These are phyloP conservation scores for Tethea ocularis DNA, from an alignment of 2,888 invertebrate species.

Conservation along the genomic window DNA sequence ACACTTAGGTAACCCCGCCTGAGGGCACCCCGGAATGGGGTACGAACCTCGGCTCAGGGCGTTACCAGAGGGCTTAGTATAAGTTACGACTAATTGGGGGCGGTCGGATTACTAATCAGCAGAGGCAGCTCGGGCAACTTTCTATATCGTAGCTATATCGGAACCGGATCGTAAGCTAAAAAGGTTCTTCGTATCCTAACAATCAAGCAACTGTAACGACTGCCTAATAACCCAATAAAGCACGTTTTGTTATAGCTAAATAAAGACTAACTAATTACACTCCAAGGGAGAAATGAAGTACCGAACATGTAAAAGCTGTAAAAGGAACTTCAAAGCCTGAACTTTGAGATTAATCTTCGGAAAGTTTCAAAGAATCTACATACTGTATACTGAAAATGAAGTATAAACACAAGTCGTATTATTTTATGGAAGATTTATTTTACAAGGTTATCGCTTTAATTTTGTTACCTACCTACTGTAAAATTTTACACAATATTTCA, in stretches of 20 bases:
- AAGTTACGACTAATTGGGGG: too few species aligned
- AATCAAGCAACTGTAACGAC: slow-evolving; percentile 51
- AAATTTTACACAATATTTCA: too few species aligned
- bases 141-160: too few species aligned
- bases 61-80: too few species aligned
- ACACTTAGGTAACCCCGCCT: too few species aligned
- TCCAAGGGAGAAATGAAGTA: slow-evolving; percentile 31
- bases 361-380: slow-evolving; percentile 12
- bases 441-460: background rate
- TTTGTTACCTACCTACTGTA: background rate
- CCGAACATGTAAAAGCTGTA: slow-evolving; percentile 7
- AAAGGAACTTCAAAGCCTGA: slow-evolving; percentile 8
- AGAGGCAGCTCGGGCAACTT: too few species aligned
- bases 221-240: slow-evolving; percentile 52
- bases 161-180: background rate
- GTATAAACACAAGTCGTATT: slow-evolving; percentile 5
- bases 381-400: slow-evolving; percentile 4
- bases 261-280: slow-evolving; percentile 41
- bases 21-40: too few species aligned
- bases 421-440: background rate
- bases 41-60: too few species aligned
- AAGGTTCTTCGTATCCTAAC: slow-evolving; percentile 15
- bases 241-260: slow-evolving; percentile 49
- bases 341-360: slow-evolving; percentile 12
- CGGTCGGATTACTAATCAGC: too few species aligned